phyloP scores from a whole-genome alignment of 2,113 vertebrate genomes.

The Phycodurus eques region DNA sequence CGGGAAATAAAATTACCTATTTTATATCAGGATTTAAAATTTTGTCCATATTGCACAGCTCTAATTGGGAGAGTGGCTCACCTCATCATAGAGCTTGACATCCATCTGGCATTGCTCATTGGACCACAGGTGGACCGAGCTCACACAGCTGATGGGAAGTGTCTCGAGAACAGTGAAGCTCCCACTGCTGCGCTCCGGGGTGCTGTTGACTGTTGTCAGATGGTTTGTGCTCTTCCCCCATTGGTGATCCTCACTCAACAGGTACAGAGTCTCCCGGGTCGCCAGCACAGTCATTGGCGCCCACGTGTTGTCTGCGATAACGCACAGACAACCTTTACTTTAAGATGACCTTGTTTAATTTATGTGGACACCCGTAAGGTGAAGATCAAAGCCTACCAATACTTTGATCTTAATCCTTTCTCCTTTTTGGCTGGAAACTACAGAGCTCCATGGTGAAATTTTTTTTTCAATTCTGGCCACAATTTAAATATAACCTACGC shows the following conservation, averaged over 20 bases:
- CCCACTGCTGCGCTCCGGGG: constrained; percentile 41
- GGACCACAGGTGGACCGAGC: constrained; percentile 79
- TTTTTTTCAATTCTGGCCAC: neutral
- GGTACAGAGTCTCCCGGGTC: constrained; percentile 72
- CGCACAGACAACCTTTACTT: neutral
- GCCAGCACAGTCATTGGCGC: constrained; percentile 67
- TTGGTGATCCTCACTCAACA: constrained; percentile 75
- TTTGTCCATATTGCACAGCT: too few species aligned
- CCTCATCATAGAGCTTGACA: constrained; percentile 91
- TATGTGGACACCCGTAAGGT: neutral
- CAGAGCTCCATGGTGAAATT: neutral
- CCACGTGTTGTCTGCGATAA: constrained; percentile 56
- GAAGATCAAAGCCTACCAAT: neutral
- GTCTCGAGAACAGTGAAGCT: constrained; percentile 53
- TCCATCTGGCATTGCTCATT: constrained; percentile 76
- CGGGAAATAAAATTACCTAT: too few species aligned
- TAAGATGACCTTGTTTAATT: neutral
- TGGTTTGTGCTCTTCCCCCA: constrained; percentile 61
- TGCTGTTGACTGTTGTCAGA: neutral
- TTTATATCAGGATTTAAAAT: too few species aligned
- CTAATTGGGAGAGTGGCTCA: constrained; percentile 38
- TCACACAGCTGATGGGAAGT: constrained; percentile 77
- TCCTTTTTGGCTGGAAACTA: neutral
- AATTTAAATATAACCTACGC: too few species aligned
- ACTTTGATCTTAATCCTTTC: neutral